These are phyloP conservation scores for Elgaria multicarinata DNA, from an alignment of 2,113 vertebrate species.

Conservation along the genomic window DNA sequence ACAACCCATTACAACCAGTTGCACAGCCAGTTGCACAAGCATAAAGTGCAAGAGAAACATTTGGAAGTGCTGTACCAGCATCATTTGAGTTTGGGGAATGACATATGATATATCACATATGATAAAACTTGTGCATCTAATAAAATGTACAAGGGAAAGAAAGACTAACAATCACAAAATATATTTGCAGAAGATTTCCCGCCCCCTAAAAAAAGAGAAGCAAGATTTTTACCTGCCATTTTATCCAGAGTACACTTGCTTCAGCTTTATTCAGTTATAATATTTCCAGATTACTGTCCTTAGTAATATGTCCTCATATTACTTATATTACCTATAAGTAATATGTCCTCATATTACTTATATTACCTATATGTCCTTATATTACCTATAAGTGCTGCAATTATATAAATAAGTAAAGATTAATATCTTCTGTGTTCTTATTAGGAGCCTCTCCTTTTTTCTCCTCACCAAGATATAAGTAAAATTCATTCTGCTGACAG, in stretches of 20 bases:
- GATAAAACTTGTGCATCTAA: neutral
- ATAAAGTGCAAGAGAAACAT: too few species aligned
- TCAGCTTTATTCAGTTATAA: slow-evolving; percentile 30
- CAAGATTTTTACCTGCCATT: neutral
- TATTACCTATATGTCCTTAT: too few species aligned
- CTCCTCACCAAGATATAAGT: neutral
- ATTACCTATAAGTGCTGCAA: neutral
- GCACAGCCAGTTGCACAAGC: too few species aligned
- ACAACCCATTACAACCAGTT: too few species aligned
- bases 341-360: too few species aligned
- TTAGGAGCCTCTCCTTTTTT: neutral
- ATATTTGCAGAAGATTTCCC: neutral
- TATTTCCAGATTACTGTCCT: neutral
- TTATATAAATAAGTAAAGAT: slow-evolving; percentile 33
- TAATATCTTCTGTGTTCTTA: neutral
- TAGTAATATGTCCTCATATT: slow-evolving; percentile 7
- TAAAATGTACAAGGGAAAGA: neutral
- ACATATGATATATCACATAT: neutral
- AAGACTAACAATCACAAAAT: neutral
- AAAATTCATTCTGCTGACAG: slow-evolving; percentile 34
- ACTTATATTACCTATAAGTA: too few species aligned
- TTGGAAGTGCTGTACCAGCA: too few species aligned
- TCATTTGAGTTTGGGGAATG: too few species aligned
- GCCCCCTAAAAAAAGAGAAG: neutral
- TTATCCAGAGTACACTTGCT: neutral